phyloP scores from a whole-genome alignment of 2,113 vertebrate species.

The Picathartes gymnocephalus region DNA sequence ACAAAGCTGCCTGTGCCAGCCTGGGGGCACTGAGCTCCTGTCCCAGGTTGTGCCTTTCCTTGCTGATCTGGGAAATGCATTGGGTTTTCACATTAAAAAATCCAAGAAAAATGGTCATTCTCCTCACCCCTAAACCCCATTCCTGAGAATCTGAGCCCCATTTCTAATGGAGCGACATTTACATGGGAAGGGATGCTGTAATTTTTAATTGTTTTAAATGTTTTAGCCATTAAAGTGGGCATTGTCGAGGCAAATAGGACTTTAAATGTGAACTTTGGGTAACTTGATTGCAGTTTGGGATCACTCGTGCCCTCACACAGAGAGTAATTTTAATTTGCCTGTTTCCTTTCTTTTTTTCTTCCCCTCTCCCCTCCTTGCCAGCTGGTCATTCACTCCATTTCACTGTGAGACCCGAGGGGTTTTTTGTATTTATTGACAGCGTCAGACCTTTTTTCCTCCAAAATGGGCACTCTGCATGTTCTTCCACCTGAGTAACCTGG shows the following conservation, averaged over 20 bases:
- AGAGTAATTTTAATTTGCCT: neutral
- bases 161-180: neutral
- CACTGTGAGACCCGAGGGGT: neutral
- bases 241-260: neutral
- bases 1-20: neutral
- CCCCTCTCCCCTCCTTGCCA: neutral
- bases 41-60: rapidly evolving
- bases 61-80: neutral
- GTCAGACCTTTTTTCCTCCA: neutral
- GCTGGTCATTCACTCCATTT: constrained; percentile 23
- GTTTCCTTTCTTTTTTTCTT: neutral
- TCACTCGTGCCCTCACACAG: rapidly evolving
- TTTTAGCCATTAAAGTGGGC: neutral
- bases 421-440: neutral
- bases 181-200: neutral
- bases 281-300: neutral
- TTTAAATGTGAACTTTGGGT: neutral
- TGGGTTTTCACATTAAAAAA: neutral
- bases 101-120: rapidly evolving
- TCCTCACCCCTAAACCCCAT: neutral
- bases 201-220: neutral
- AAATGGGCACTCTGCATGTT: neutral
- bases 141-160: neutral
- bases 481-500: constrained; percentile 4
- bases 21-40: neutral